phyloP scores from a whole-genome alignment of 1,140 invertebrate genomes.

The Drosophila nasuta region DNA sequence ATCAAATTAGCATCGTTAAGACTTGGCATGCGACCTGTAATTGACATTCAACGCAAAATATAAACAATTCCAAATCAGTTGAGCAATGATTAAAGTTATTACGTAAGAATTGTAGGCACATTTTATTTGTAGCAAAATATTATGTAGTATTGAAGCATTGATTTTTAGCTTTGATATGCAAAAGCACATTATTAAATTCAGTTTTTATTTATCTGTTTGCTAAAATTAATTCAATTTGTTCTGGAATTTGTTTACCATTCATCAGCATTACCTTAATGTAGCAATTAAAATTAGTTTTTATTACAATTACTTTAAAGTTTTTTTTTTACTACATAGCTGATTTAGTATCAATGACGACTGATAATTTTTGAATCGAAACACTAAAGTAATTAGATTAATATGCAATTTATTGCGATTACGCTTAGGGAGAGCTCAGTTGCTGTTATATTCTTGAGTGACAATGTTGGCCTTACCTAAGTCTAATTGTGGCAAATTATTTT shows the following conservation, averaged over 20 bases:
- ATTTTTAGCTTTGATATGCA: no score
- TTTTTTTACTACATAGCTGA: no score
- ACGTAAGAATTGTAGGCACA: neutral
- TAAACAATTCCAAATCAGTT: conserved; percentile 32
- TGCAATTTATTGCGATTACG: neutral
- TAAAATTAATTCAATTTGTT: no score
- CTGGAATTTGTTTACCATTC: no score
- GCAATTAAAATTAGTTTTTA: no score
- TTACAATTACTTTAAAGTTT: no score
- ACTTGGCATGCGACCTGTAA: conserved; percentile 41
- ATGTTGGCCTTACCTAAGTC: conserved; percentile 9
- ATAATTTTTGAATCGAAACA: neutral
- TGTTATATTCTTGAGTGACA: neutral
- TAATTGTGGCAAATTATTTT: neutral
- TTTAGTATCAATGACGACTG: neutral
- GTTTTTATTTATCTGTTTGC: no score
- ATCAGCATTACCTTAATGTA: no score
- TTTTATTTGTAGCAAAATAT: neutral
- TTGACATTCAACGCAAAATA: conserved; percentile 37
- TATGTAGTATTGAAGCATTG: no score
- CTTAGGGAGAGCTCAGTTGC: neutral
- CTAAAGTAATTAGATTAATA: conserved; percentile 6
- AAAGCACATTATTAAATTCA: no score
- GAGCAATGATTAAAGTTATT: neutral
- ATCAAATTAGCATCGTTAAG: conserved; percentile 80